Evolutionary conservation across 1,140 invertebrate genomes (phyloP), one percentile per base, ranked within the genome.

Genomic region (Drosophila mauritiana): DNA sequence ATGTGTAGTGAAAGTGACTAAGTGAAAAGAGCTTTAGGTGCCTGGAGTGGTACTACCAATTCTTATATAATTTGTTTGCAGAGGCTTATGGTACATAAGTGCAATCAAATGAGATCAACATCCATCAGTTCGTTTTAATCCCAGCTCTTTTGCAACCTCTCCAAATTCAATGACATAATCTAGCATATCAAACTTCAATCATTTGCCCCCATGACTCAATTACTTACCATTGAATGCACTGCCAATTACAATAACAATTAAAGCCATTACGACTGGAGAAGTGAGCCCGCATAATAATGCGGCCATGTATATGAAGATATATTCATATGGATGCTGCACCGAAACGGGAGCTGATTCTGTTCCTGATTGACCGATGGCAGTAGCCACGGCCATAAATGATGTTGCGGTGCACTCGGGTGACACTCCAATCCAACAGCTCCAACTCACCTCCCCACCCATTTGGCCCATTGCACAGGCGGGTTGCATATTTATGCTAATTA

Each of bases 401-500:
- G 43, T 45, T 46, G 73, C 40, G 34, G 70, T 58, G 56, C 46
- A n/a, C 22, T 51, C 22, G 39, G 36, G n/a, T 70, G 68, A 65
- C 53, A 57, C 39, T 20, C 42, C 15, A 10, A 34, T 13, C 39
- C 7, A 31, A 2, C 31, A 31, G 7, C 31, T 39, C 12, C 22
- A 48, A 13, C 40, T 67, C 48, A 42, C 48, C 56, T 68, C 58
- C 64, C 58, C 58, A 25, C 64, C 58, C 62, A 25, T 40, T 42
- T 20, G 57, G 57, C 42, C 42, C 36, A 43, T 73, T 73, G 59
- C 72, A 80, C 51, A 64, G 53, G 45, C 73, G 45, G 61, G 76
- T 65, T 86, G 59, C 53, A 80, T 75, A 83, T 86, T 86, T 86
- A 86, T 86, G 82, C 82, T 86, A 86, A 86, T 86, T 86, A 86